phyloP scores from a whole-genome alignment of 2,888 invertebrate genomes.

The Heteropelma amictum region DNA sequence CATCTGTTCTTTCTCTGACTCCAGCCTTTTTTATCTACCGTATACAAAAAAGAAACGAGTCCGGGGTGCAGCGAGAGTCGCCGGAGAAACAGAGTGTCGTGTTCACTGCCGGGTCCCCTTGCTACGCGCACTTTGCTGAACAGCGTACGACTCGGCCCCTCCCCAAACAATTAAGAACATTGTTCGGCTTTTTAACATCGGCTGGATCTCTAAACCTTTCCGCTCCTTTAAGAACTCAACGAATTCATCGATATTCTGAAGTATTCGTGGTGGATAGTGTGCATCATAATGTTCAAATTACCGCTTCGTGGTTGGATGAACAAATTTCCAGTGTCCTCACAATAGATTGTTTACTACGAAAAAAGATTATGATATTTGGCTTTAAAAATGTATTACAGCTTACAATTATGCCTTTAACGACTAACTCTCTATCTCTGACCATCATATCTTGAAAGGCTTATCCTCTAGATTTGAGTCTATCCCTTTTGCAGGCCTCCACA shows the following conservation, averaged over 20 bases:
- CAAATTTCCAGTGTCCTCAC: neutral
- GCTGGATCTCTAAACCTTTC: constrained; percentile 1
- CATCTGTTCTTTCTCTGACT: constrained; percentile 55
- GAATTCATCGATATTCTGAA: neutral
- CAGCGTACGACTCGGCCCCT: constrained; percentile 55
- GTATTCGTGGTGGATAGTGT: no score
- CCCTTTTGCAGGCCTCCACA: neutral
- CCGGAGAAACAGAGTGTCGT: constrained; percentile 32
- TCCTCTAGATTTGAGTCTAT: neutral
- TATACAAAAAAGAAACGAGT: constrained; percentile 29
- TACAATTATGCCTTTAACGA: neutral
- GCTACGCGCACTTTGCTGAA: constrained; percentile 44
- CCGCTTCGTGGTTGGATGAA: no score
- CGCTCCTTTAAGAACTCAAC: neutral
- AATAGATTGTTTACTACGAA: no score
- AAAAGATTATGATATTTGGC: no score
- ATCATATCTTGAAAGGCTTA: neutral
- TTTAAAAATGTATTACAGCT: no score
- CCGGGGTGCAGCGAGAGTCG: constrained; percentile 14
- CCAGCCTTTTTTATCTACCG: constrained; percentile 42
- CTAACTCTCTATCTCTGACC: neutral
- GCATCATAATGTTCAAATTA: no score
- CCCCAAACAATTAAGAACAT: constrained; percentile 62
- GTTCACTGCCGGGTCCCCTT: constrained; percentile 14
- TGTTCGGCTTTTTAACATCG: constrained; percentile 59